These are phyloP conservation scores for Campylomormyrus tamandua DNA, from an alignment of 2,113 vertebrate genomes.

Conservation along the genomic window DNA sequence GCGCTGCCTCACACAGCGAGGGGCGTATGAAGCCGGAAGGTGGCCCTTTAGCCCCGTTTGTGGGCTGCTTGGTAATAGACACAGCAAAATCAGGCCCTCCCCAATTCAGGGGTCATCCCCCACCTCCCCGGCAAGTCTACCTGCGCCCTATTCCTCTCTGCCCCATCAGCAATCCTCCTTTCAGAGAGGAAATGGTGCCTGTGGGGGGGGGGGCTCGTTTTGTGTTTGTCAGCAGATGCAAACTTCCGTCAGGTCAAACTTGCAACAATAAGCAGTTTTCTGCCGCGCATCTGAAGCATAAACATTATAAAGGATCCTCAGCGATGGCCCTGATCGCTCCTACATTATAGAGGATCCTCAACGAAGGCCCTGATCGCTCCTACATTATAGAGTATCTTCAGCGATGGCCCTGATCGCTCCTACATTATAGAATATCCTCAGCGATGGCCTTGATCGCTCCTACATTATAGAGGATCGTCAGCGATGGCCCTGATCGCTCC, in stretches of 20 bases:
- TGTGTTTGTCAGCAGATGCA: slow-evolving; percentile 27
- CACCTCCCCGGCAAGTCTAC: neutral
- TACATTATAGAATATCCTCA: no score
- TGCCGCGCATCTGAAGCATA: neutral
- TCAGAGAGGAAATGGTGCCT: neutral
- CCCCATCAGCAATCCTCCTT: neutral
- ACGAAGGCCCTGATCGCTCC: no score
- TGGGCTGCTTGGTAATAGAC: neutral
- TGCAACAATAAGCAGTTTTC: slow-evolving; percentile 23
- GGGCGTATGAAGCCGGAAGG: neutral
- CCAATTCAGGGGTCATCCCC: neutral
- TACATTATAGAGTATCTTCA: no score
- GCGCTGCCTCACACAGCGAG: neutral
- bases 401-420: no score
- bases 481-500: neutral
- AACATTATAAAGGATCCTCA: neutral
- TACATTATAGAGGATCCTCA: no score
- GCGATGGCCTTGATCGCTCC: no score
- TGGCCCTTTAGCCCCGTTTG: slow-evolving; percentile 15
- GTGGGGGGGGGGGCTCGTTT: neutral
- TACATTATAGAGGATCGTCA: neutral
- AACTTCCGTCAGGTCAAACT: slow-evolving; percentile 19
- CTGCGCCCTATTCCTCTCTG: slow-evolving; percentile 27
- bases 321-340: no score
- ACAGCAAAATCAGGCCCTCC: neutral